phyloP scores from a whole-genome alignment of 2,888 invertebrate genomes.

The Meiosimyza decipiens region DNA sequence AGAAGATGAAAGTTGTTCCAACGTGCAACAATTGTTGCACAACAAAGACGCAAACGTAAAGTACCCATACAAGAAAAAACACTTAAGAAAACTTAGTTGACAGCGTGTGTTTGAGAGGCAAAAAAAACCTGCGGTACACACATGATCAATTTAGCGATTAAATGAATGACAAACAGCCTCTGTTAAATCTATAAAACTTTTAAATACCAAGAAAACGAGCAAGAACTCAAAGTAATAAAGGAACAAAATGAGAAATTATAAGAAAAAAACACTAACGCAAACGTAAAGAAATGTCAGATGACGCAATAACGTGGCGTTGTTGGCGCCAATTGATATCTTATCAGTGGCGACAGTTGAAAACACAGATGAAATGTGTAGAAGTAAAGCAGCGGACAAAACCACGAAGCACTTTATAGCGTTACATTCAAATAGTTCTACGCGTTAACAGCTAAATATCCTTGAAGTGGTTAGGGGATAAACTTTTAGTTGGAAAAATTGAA shows the following conservation, averaged over 20 bases:
- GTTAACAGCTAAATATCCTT: no score
- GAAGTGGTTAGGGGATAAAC: no score
- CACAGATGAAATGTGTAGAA: slow-evolving; percentile 17
- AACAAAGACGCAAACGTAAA: neutral
- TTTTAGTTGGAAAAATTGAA: neutral
- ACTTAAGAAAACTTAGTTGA: slow-evolving; percentile 5
- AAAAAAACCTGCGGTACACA: neutral
- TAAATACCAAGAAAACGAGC: no score
- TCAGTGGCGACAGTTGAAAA: slow-evolving; percentile 45
- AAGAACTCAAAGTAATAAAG: no score
- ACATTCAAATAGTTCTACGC: neutral
- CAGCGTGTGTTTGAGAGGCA: neutral
- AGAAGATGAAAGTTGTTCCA: neutral
- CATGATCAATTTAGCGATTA: slow-evolving; percentile 30
- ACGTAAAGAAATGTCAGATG: slow-evolving; percentile 32
- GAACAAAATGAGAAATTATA: no score
- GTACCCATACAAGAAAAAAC: slow-evolving; percentile 25
- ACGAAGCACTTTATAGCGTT: neutral
- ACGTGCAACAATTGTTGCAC: neutral
- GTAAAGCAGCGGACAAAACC: slow-evolving; percentile 6
- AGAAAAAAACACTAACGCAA: slow-evolving; percentile 3
- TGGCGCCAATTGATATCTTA: slow-evolving; percentile 53
- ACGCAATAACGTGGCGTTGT: slow-evolving; percentile 44
- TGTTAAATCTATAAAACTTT: no score
- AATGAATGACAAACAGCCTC: slow-evolving; percentile 20